A percentile compares a stretch with the other conserved stretches of the same genome.
Evolutionary conservation across 2,113 vertebrate genomes (phyloP).

Genomic region (Strix aluco): DNA sequence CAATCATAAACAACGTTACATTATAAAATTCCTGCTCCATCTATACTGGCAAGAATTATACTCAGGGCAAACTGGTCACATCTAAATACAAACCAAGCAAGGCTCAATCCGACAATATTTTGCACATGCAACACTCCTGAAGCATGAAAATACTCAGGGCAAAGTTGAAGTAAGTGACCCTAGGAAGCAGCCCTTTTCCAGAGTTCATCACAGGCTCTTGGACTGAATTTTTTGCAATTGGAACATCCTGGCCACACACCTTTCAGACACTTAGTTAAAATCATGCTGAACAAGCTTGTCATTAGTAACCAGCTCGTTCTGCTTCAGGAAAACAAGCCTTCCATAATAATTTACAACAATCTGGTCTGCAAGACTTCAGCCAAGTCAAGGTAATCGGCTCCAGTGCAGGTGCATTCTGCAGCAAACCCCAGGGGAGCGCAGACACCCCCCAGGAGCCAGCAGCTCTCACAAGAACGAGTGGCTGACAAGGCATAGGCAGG

Average conservation of each 20-base stretch:
- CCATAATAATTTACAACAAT: conserved; percentile 5
- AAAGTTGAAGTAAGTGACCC: background rate
- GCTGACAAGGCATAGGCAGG: no score
- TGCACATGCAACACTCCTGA: background rate
- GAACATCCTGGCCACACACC: background rate
- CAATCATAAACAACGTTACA: background rate
- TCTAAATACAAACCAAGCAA: background rate
- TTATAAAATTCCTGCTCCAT: background rate
- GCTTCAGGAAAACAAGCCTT: background rate
- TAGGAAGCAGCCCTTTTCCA: background rate
- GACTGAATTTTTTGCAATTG: background rate
- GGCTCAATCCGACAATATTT: background rate
- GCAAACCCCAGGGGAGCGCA: no score
- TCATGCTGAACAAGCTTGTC: conserved; percentile 1
- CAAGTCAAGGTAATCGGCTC: background rate
- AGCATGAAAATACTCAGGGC: background rate
- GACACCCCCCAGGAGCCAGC: no score
- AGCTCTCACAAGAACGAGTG: no score
- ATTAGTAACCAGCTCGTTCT: background rate
- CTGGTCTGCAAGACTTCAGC: background rate
- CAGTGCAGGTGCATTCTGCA: no score
- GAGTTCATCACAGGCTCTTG: background rate
- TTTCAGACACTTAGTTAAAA: background rate
- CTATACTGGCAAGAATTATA: background rate
- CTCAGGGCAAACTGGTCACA: background rate